These are phyloP conservation scores for Pandemis heparana DNA, from an alignment of 2,888 invertebrate genomes.

Conservation along the genomic window DNA sequence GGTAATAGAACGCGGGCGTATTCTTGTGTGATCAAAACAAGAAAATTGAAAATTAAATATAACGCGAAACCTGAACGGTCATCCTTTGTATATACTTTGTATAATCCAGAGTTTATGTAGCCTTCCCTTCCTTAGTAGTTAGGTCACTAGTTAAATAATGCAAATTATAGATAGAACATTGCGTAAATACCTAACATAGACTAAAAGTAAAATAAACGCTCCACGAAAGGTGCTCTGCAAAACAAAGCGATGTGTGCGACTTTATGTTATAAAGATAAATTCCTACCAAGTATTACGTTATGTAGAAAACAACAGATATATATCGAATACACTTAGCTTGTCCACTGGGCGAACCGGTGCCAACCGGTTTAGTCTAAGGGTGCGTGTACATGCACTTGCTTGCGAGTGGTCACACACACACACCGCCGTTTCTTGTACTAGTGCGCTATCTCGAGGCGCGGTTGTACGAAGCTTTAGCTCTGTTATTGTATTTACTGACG, in stretches of 20 bases:
- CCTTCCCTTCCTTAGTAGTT: not conserved
- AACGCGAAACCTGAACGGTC: not conserved
- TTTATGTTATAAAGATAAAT: not conserved
- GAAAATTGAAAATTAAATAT: not conserved
- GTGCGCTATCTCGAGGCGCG: not conserved
- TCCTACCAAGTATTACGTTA: not conserved
- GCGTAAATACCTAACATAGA: not conserved
- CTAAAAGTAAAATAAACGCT: not conserved
- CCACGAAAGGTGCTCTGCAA: not conserved
- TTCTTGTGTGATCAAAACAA: not conserved
- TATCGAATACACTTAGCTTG: too few species aligned
- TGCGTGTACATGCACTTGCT: too few species aligned
- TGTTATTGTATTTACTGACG: not conserved
- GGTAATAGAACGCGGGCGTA: too few species aligned
- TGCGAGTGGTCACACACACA: too few species aligned
- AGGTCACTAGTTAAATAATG: slow-evolving; percentile 32
- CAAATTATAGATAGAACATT: slow-evolving; percentile 24
- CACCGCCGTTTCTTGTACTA: too few species aligned
- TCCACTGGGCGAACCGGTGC: too few species aligned
- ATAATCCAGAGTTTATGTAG: slow-evolving; percentile 1
- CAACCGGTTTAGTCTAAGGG: too few species aligned
- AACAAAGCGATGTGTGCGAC: not conserved
- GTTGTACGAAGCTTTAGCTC: not conserved
- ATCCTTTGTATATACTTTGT: not conserved
- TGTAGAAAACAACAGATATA: too few species aligned